Base-by-base conservation (phyloP, 1,140 invertebrate species). In the Dreissena rostriformis region DNA sequence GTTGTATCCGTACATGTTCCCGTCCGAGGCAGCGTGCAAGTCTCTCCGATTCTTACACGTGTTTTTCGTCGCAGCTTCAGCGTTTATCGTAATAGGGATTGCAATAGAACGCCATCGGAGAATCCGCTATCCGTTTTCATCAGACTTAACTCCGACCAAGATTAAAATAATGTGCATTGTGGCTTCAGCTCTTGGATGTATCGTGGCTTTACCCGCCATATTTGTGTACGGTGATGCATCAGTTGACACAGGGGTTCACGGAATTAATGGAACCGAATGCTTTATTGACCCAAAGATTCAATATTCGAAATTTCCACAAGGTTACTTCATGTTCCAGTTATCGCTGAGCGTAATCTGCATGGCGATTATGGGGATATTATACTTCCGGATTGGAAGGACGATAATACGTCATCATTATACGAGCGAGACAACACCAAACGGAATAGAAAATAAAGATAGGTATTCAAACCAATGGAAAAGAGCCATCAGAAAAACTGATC, bases 101-200 rank as follows among this genome's bases (percentile, higher is more conserved):
- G n/a, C n/a, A n/a, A n/a, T n/a, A n/a, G 71, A 82, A 26, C 19
- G 79, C 12, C 55, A 82, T 51, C 49, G 53, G 52, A 82, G 53
- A 28, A 74, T 82, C 7, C 74, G 79, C 55, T 53, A 29, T 17
- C 49, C 53, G 61, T 28, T 52, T 39, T 55, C 49, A 53, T 29
- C 55, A 11, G 26, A 68, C n/a, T 15, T 79, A 11, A 70, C 26
- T 55, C 19, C 19, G 12, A 79, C 24, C 10, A 70, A 61, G 24
- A 49, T 79, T 10, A 79, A 79, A 10, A 22, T 70, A 1, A 71
- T 79, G 15, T 79, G 77, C 49, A 26, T 70, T 29, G 14, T 67
- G 6, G 77, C 77, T 7, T 26, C 53, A 17, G 51, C 52, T 15
- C 22, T 26, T 10, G 77, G 28, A 1, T 51, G 49, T 28, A 2